Percentiles rank a stretch among this genome's conserved stretches.
phyloP scores from a whole-genome alignment of 2,888 invertebrate species.

The Luperina testacea region DNA sequence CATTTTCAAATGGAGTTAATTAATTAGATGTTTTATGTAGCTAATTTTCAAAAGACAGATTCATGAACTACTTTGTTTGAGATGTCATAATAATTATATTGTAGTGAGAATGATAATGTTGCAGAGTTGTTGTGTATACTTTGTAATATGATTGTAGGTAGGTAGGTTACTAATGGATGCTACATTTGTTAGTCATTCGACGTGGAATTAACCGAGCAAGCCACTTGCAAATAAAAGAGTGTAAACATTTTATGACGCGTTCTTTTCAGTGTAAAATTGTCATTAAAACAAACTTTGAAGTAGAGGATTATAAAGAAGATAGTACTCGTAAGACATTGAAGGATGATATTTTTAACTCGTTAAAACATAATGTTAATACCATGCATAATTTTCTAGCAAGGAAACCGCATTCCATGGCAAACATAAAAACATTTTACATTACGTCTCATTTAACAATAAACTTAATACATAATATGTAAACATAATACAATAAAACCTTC shows the following conservation, averaged over 20 bases:
- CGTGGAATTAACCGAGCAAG: conserved; percentile 46
- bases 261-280: not conserved
- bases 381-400: not conserved
- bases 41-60: not conserved
- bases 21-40: not conserved
- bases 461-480: not conserved
- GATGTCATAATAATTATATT: not conserved
- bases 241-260: conserved; percentile 21
- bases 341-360: not conserved
- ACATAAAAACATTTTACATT: not conserved
- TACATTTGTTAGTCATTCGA: conserved; percentile 47
- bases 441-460: not conserved
- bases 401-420: not conserved
- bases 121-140: conserved; percentile 7
- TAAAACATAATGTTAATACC: not conserved
- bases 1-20: conserved; percentile 30
- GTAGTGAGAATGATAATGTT: not conserved
- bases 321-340: not conserved
- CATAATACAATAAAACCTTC: conserved; percentile 3
- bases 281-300: conserved; percentile 1
- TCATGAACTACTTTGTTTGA: not conserved
- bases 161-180: conserved; percentile 41
- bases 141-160: conserved; percentile 33
- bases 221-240: conserved; percentile 36
- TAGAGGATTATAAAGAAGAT: not conserved